Evolutionary conservation across 2,888 invertebrate genomes (phyloP), one percentile per base, ranked within the genome.

Genomic region (Cerastoderma edule): DNA sequence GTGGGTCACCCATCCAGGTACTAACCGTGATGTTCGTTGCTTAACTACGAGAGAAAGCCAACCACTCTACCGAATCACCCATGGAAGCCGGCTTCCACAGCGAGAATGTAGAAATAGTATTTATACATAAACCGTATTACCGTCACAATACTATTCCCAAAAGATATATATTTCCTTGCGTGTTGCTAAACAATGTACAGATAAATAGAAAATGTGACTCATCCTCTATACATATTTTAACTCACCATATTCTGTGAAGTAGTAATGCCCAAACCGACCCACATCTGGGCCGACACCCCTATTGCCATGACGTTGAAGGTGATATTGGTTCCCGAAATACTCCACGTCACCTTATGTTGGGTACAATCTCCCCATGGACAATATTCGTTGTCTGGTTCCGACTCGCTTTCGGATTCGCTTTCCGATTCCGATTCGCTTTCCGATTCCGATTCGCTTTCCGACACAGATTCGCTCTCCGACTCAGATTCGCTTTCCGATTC

Each of bases 321-420:
- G 39, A 60, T 60, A 13, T 35, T 13, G 2, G 19, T 0, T 39
- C 24, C 60, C 24, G 35, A 24, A 22, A 60, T 4, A n/a, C 3
- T 10, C 60, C 60, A 60, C 5, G 24, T 27, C 24, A 60, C 60
- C 10, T 24, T 35, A 24, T 39, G 27, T 6, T n/a, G 24, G 4
- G 2, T 22, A 60, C 60, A 60, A 27, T 60, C 33, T 16, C 24
- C 30, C 39, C 60, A 35, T 8, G 60, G 60, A 22, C 60, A 60
- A 35, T 39, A 60, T n/a, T 60, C 4, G 6, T 35, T 60, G n/a
- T 39, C 60, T 1, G 60, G 13, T 8, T 60, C 33, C 5, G 56
- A 33, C 24, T 57, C 56, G 0, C 56, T 57, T 48, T 83, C 84
- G 6, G 91, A 89, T 46, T 80, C 75, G 10, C 67, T 53, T 19